Evolutionary conservation across 1,140 invertebrate genomes (phyloP).

Genomic region (Trissolcus basalis): DNA sequence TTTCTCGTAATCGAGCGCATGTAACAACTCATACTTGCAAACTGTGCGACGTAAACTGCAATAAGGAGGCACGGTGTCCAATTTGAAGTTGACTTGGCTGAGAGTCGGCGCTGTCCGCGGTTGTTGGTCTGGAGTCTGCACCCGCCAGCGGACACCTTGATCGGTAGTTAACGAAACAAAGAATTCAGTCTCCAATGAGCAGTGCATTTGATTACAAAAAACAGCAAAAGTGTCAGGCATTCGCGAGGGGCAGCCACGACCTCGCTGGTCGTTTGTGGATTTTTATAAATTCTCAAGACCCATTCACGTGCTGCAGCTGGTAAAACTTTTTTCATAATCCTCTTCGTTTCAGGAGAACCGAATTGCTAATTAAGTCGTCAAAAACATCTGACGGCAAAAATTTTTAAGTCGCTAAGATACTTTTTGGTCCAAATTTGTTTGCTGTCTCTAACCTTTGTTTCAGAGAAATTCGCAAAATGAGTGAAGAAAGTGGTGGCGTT

Average conservation of each 20-base stretch:
- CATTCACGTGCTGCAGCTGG: no score
- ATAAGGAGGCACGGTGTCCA: slow-evolving; percentile 52
- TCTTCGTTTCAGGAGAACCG: background rate
- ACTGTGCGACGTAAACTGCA: slow-evolving; percentile 47
- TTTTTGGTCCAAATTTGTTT: background rate
- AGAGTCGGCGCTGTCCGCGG: slow-evolving; percentile 21
- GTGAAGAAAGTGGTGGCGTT: background rate
- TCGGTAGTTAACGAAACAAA: slow-evolving; percentile 42
- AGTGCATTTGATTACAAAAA: slow-evolving; percentile 26
- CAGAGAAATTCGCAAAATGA: no score
- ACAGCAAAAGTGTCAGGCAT: slow-evolving; percentile 13
- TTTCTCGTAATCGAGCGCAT: slow-evolving; percentile 48
- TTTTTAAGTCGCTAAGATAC: background rate
- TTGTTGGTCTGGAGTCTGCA: no score
- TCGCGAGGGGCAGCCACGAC: slow-evolving; percentile 7
- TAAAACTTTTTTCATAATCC: slow-evolving; percentile 31
- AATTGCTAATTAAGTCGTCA: slow-evolving; percentile 48
- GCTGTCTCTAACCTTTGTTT: background rate
- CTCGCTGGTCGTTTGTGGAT: slow-evolving; percentile 23
- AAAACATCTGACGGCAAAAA: slow-evolving; percentile 29
- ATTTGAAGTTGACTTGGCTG: slow-evolving; percentile 48
- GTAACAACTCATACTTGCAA: slow-evolving; percentile 59
- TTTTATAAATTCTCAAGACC: background rate
- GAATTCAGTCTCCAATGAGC: slow-evolving; percentile 14
- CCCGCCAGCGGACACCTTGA: slow-evolving; percentile 42